phyloP scores from a whole-genome alignment of 2,113 vertebrate species.

The Collichthys lucidus region DNA sequence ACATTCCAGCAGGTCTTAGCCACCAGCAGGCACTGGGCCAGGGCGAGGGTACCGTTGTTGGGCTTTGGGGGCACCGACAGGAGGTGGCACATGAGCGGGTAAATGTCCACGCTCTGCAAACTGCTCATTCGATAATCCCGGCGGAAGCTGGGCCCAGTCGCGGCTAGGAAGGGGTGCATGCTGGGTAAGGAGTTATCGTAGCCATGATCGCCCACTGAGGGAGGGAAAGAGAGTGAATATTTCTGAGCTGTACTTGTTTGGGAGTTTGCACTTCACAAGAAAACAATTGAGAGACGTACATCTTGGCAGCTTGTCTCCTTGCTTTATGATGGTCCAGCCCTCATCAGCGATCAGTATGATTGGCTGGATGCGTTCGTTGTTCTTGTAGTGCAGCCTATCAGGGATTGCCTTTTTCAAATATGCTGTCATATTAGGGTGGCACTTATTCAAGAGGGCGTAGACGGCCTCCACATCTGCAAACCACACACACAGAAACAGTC shows the following conservation, averaged over 20 bases:
- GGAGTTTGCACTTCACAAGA: background rate
- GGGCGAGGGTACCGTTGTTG: constrained; percentile 90
- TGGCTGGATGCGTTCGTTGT: constrained; percentile 89
- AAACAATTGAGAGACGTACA: constrained; percentile 77
- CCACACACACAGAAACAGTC: background rate
- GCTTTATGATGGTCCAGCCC: constrained; percentile 93
- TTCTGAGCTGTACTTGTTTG: no score
- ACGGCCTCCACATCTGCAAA: constrained; percentile 50
- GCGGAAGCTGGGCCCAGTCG: constrained; percentile 89
- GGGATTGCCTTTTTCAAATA: constrained; percentile 92
- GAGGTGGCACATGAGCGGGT: constrained; percentile 95
- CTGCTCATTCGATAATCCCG: constrained; percentile 77
- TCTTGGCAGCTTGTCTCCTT: constrained; percentile 74
- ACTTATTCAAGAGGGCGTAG: constrained; percentile 81
- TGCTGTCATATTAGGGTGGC: constrained; percentile 86
- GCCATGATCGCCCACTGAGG: constrained; percentile 94
- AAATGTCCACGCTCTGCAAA: constrained; percentile 91
- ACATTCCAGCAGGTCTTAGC: constrained; percentile 85
- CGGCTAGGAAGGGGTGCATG: constrained; percentile 97
- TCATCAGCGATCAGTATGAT: constrained; percentile 94
- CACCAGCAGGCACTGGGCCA: constrained; percentile 85
- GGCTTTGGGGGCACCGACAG: constrained; percentile 85
- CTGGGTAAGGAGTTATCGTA: constrained; percentile 92
- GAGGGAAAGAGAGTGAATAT: background rate
- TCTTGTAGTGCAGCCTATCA: constrained; percentile 89